Percentiles rank a stretch among this genome's conserved stretches.
Conservation (phyloP, 2,888 invertebrate species). For the Rhamphomyia laevipes region DNA sequence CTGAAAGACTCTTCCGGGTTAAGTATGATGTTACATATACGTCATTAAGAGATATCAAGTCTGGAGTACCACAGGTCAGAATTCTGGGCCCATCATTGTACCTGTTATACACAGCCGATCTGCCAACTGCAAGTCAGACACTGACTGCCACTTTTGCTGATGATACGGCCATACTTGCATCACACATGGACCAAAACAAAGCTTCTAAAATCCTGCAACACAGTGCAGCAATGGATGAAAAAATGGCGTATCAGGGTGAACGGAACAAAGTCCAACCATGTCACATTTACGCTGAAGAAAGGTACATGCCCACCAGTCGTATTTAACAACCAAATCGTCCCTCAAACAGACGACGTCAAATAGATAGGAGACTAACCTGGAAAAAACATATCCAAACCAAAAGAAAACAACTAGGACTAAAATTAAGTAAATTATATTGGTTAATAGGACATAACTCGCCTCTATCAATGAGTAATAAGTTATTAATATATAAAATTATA, state of each 20-base stretch:
- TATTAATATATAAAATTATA: conserved; percentile 3
- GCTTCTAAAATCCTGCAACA: background rate
- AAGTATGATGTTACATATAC: too few species aligned
- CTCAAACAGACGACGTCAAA: background rate
- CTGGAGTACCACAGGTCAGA: too few species aligned
- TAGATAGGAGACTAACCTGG: conserved; percentile 5
- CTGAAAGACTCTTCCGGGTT: too few species aligned
- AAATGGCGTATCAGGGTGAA: conserved; percentile 4
- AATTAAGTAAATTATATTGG: background rate
- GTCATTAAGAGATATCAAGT: too few species aligned
- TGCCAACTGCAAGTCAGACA: background rate
- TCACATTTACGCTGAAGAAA: conserved; percentile 1
- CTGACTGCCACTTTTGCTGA: background rate
- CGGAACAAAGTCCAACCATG: conserved; percentile 1
- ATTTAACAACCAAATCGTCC: background rate
- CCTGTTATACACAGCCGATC: background rate
- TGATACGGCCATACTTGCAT: background rate
- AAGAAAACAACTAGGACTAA: conserved; percentile 13
- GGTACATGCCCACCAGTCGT: background rate
- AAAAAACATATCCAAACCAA: conserved; percentile 5
- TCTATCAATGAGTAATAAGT: conserved; percentile 2
- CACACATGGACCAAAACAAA: background rate
- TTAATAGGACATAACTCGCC: background rate
- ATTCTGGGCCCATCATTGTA: background rate
- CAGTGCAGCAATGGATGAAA: background rate